Conservation (phyloP, 2,797 vertebrate species). For the Strix occidentalis region DNA sequence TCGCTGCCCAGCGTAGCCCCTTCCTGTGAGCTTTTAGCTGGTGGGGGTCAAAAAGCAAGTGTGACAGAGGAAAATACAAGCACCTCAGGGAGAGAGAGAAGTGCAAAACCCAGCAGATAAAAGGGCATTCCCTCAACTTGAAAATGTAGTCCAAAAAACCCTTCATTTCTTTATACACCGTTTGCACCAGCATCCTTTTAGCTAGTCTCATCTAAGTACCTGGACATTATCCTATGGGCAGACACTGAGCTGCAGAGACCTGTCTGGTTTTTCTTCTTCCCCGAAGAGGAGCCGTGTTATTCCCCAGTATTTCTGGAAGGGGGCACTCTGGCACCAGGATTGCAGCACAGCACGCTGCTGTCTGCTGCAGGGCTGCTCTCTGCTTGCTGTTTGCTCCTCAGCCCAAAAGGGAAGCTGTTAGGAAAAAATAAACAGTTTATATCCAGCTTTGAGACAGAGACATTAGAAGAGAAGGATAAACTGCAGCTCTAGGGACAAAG, state of each 20-base stretch:
- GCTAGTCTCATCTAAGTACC: neutral
- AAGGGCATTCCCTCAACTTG: neutral
- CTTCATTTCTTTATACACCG: neutral
- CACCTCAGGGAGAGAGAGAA: neutral
- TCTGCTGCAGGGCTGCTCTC: neutral
- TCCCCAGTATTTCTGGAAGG: slow-evolving; percentile 43
- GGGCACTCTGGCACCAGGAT: slow-evolving; percentile 62
- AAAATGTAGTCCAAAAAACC: neutral
- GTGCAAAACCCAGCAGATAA: neutral
- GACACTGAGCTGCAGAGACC: neutral
- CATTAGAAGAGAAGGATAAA: slow-evolving; percentile 56
- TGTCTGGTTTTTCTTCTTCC: neutral
- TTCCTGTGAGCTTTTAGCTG: neutral
- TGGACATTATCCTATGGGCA: neutral
- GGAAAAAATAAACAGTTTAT: slow-evolving; percentile 70
- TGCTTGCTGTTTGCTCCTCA: slow-evolving; percentile 25
- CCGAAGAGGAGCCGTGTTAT: neutral
- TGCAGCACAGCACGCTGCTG: neutral
- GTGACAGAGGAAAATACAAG: neutral
- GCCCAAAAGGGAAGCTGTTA: slow-evolving; percentile 53
- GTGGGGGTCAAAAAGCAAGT: neutral
- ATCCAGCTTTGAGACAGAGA: slow-evolving; percentile 37
- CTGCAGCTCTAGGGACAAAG: slow-evolving; percentile 62
- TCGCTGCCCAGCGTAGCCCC: neutral
- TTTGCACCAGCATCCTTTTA: neutral